Evolutionary conservation across 2,113 vertebrate genomes (phyloP).

Genomic region (Rhea americana): DNA sequence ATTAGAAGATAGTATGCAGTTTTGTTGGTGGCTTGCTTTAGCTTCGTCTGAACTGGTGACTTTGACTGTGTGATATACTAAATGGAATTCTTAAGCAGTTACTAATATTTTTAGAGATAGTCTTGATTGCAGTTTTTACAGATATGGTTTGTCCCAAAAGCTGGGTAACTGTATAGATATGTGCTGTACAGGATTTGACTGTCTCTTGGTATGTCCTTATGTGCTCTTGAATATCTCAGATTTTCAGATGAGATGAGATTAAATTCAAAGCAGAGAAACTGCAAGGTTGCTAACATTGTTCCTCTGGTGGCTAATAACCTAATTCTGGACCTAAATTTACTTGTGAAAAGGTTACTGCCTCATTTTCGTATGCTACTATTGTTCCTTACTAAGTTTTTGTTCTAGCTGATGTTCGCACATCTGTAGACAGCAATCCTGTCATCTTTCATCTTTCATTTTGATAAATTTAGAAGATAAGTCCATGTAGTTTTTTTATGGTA

Average conservation of each 20-base stretch:
- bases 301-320: not conserved
- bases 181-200: not conserved
- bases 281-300: not conserved
- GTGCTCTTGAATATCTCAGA: not conserved
- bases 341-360: not conserved
- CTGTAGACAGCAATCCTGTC: not conserved
- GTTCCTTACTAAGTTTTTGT: not conserved
- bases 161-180: not conserved
- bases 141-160: not conserved
- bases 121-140: not conserved
- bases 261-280: not conserved
- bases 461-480: not conserved
- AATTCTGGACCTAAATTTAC: not conserved
- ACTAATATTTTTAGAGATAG: not conserved
- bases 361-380: not conserved
- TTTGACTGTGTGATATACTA: not conserved
- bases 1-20: not conserved
- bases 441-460: not conserved
- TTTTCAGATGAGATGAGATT: not conserved
- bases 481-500: not conserved
- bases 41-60: not conserved
- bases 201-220: not conserved
- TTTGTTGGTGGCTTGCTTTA: not conserved
- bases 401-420: not conserved
- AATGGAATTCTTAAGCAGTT: not conserved